These are phyloP conservation scores for Drosophila parabipectinata DNA, from an alignment of 1,140 invertebrate species.

Conservation along the genomic window DNA sequence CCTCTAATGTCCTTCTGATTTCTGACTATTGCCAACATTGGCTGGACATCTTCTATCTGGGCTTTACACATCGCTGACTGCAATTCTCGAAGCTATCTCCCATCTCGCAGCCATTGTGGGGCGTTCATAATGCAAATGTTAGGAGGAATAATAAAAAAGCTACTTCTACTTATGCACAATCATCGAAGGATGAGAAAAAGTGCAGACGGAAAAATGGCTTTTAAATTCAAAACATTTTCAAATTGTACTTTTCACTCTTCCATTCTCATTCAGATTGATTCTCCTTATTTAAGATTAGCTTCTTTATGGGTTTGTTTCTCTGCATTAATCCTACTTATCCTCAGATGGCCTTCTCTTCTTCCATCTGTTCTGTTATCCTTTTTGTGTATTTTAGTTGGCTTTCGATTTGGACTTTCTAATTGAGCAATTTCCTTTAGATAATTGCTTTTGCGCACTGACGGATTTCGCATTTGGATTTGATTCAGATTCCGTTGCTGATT, in stretches of 20 bases:
- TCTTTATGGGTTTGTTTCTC: background rate
- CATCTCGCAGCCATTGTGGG: slow-evolving; percentile 38
- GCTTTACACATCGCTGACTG: slow-evolving; percentile 70
- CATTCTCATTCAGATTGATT: background rate
- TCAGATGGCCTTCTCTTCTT: background rate
- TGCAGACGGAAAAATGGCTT: background rate
- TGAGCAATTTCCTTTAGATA: slow-evolving; percentile 72
- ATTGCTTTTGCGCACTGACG: slow-evolving; percentile 60
- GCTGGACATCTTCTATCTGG: slow-evolving; percentile 64
- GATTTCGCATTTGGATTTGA: slow-evolving; percentile 27
- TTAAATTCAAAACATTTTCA: background rate
- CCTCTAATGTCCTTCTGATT: slow-evolving; percentile 4
- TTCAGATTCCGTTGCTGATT: slow-evolving; percentile 5
- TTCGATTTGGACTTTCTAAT: slow-evolving; percentile 69
- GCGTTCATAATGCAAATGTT: slow-evolving; percentile 40
- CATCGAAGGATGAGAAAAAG: background rate
- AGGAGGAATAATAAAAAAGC: slow-evolving; percentile 11
- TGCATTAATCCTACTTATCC: background rate
- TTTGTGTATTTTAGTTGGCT: slow-evolving; percentile 42
- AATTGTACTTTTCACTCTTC: no score
- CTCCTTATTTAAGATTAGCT: background rate
- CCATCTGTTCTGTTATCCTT: background rate
- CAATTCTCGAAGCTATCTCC: slow-evolving; percentile 47
- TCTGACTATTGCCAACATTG: slow-evolving; percentile 24
- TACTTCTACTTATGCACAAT: slow-evolving; percentile 41